These are phyloP conservation scores for Icerya purchasi DNA, from an alignment of 2,888 invertebrate species.

Conservation along the genomic window DNA sequence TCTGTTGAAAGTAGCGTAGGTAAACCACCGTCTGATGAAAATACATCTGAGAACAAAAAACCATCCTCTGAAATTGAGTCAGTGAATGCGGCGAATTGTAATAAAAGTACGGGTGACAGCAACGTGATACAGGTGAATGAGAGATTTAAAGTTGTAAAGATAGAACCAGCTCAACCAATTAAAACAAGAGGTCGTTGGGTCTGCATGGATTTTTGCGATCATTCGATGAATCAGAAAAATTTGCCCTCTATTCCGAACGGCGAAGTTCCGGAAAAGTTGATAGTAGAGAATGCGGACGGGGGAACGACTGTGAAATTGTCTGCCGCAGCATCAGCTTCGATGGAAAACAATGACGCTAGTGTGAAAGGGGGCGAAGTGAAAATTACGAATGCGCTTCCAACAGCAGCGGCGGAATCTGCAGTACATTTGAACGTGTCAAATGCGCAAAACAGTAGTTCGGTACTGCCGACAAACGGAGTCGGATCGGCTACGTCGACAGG, in stretches of 20 bases:
- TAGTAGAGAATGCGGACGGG: neutral
- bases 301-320: neutral
- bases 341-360: neutral
- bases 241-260: slow-evolving; percentile 1
- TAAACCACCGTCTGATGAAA: slow-evolving; percentile 24
- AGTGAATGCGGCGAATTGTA: slow-evolving; percentile 11
- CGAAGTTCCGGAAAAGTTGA: neutral
- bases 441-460: neutral
- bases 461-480: neutral
- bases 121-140: slow-evolving; percentile 44
- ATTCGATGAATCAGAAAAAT: slow-evolving; percentile 32
- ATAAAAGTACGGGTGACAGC: slow-evolving; percentile 23
- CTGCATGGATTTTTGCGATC: slow-evolving; percentile 84
- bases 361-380: no score
- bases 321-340: neutral
- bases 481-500: neutral
- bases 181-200: slow-evolving; percentile 81
- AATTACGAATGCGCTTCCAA: no score
- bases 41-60: slow-evolving; percentile 30
- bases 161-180: slow-evolving; percentile 85
- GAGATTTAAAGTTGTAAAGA: slow-evolving; percentile 85
- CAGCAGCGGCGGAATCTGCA: neutral
- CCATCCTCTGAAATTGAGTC: slow-evolving; percentile 12
- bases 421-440: neutral
- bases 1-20: slow-evolving; percentile 2